Evolutionary conservation across 2,888 invertebrate species (phyloP).

Genomic region (Stegana nigrithorax): DNA sequence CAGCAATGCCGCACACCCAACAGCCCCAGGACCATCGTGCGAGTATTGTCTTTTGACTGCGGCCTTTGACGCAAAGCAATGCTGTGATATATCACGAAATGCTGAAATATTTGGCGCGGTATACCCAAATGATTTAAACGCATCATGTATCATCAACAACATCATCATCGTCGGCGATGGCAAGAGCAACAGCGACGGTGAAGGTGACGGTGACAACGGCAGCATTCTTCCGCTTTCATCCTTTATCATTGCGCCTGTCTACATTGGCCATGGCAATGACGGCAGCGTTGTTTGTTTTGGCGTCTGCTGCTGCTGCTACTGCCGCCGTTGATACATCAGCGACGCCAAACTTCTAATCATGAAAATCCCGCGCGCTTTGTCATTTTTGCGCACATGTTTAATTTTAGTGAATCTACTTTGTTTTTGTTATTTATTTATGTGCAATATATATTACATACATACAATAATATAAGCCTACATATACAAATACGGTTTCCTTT

Average conservation of each 20-base stretch:
- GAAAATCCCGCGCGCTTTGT: conserved; percentile 8
- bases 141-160: conserved; percentile 8
- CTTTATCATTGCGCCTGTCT: neutral
- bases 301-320: neutral
- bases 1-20: neutral
- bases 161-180: too few relatives aligned
- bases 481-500: neutral
- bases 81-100: too few relatives aligned
- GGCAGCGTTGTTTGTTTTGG: neutral
- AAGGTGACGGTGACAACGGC: too few relatives aligned
- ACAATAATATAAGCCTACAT: neutral
- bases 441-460: neutral
- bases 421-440: too few relatives aligned
- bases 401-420: neutral
- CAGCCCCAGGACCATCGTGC: neutral
- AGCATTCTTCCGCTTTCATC: neutral
- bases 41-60: neutral
- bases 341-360: neutral
- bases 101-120: too few relatives aligned
- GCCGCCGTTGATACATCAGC: too few relatives aligned
- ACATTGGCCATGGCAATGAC: neutral
- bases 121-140: conserved; percentile 12
- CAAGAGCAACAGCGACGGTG: too few relatives aligned
- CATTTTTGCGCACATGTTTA: conserved; percentile 7
- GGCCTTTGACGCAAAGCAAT: neutral